Percentiles rank a stretch among this genome's conserved stretches.
These are phyloP conservation scores for Lepidurus apus DNA, from an alignment of 1,140 invertebrate genomes.

Conservation along the genomic window DNA sequence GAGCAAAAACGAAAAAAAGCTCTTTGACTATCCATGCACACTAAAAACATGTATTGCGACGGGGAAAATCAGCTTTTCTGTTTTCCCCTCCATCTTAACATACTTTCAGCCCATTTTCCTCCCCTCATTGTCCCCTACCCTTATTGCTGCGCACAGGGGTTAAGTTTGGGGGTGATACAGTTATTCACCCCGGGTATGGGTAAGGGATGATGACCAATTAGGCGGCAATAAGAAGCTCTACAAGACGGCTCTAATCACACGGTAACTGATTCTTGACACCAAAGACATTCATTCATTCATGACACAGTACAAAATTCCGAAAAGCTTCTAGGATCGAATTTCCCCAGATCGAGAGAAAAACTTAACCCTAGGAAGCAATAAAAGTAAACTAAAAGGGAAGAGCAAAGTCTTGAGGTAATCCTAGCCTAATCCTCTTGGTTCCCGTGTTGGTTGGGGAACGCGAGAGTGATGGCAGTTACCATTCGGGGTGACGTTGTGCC, in stretches of 20 bases:
- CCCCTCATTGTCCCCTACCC: no score
- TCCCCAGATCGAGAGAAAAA: no score
- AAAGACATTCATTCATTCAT: neutral
- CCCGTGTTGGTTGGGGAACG: neutral
- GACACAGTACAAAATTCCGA: neutral
- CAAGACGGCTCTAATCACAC: neutral
- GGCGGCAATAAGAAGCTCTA: neutral
- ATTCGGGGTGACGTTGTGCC: neutral
- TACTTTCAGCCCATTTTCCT: no score
- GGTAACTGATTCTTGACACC: slow-evolving; percentile 18
- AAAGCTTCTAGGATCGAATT: neutral
- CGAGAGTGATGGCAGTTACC: neutral
- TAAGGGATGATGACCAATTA: slow-evolving; percentile 5
- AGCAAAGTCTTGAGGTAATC: neutral
- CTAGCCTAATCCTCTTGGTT: neutral
- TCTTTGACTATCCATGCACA: neutral
- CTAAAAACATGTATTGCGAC: no score
- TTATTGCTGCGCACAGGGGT: no score
- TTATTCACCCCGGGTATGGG: no score
- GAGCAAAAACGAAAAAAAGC: neutral
- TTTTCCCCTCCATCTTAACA: neutral
- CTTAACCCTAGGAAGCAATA: neutral
- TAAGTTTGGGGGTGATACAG: no score
- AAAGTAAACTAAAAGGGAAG: neutral
- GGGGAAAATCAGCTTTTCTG: neutral